These are phyloP conservation scores for Petrocephalus sullivani DNA, from an alignment of 2,797 vertebrate genomes.

Conservation along the genomic window DNA sequence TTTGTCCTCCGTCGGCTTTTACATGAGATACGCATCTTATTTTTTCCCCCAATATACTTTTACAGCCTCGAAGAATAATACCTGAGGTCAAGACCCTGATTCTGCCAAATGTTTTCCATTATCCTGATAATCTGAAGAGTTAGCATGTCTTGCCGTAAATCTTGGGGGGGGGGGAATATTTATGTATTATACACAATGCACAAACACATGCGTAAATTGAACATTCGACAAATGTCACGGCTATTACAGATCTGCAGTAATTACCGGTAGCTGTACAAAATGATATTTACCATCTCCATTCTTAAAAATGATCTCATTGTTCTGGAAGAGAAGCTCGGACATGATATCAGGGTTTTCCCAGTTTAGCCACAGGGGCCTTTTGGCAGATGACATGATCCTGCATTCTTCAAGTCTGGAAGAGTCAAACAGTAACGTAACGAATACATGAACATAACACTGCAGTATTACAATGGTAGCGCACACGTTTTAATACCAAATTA, in stretches of 20 bases:
- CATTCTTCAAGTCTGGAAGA: slow-evolving; percentile 86
- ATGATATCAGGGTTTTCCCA: slow-evolving; percentile 99
- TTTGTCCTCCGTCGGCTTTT: not conserved
- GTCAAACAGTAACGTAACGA: not conserved
- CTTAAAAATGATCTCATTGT: slow-evolving; percentile 98
- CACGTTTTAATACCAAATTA: not conserved
- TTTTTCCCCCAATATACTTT: not conserved
- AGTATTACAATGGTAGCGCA: not conserved
- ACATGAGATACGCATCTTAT: not conserved
- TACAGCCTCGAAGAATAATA: slow-evolving; percentile 40
- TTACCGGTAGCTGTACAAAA: not conserved
- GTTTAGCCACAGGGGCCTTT: slow-evolving; percentile 93
- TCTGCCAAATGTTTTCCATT: slow-evolving; percentile 99
- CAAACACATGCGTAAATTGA: not conserved
- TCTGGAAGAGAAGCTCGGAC: slow-evolving; percentile 95
- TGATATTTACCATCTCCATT: slow-evolving; percentile 83
- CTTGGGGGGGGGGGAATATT: slow-evolving; percentile 44
- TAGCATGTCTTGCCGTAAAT: slow-evolving; percentile 93
- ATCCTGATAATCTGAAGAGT: slow-evolving; percentile 96
- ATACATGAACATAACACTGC: not conserved
- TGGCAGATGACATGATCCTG: slow-evolving; percentile 97
- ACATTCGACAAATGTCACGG: not conserved
- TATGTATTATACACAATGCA: not conserved
- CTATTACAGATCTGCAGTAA: not conserved
- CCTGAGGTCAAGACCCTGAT: slow-evolving; percentile 93